A percentile compares a stretch with the other conserved stretches of the same genome.
Evolutionary conservation across 2,888 invertebrate species (phyloP).

Genomic region (Ectemnius cavifrons): DNA sequence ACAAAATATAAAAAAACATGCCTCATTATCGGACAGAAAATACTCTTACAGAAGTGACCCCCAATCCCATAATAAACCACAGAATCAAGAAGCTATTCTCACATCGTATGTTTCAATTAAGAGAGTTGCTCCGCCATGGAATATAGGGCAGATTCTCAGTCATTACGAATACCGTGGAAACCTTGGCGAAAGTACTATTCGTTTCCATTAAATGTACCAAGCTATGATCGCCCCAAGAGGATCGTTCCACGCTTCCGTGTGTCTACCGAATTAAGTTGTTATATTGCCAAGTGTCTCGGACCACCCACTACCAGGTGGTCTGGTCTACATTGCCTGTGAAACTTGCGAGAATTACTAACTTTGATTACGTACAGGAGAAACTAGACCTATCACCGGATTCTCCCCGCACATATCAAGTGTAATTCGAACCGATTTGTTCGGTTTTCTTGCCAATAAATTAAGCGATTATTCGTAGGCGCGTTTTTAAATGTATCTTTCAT

Average conservation of each 20-base stretch:
- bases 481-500: constrained; percentile 66
- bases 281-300: constrained; percentile 39
- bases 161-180: constrained; percentile 25
- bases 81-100: no score
- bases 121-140: neutral
- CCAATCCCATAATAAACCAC: no score
- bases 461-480: constrained; percentile 7
- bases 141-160: constrained; percentile 33
- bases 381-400: no score
- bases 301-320: constrained; percentile 24
- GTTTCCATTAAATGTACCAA: constrained; percentile 55
- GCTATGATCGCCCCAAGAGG: constrained; percentile 49
- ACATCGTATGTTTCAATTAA: neutral
- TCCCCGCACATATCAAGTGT: no score
- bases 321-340: constrained; percentile 21
- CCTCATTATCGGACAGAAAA: no score
- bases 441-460: constrained; percentile 12
- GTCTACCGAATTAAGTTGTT: constrained; percentile 55
- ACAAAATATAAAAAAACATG: no score
- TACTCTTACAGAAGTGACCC: no score
- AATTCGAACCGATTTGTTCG: no score
- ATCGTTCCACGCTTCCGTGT: constrained; percentile 34
- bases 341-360: constrained; percentile 57
- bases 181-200: constrained; percentile 53
- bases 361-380: constrained; percentile 35